These are phyloP conservation scores for Lottia scabra DNA, from an alignment of 2,888 invertebrate genomes.

Conservation along the genomic window DNA sequence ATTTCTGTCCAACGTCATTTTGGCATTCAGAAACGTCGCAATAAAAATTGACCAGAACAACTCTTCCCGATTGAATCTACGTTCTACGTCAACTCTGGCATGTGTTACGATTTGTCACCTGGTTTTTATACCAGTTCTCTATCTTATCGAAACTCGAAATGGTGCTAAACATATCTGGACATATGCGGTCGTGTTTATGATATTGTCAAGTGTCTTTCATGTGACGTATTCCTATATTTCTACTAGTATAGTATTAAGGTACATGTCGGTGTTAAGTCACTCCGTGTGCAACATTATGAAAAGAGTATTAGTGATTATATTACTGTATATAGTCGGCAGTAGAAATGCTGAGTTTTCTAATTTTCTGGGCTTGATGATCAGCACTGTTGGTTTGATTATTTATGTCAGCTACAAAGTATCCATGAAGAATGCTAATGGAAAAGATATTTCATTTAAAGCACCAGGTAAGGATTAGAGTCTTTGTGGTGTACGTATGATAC, in stretches of 20 bases:
- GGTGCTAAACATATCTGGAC: neutral
- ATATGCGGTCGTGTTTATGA: neutral
- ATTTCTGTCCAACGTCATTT: slow-evolving; percentile 36
- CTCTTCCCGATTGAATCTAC: neutral
- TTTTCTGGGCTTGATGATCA: slow-evolving; percentile 23
- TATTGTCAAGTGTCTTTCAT: slow-evolving; percentile 34
- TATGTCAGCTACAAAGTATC: neutral
- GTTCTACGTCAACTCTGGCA: neutral
- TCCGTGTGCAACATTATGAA: slow-evolving; percentile 41
- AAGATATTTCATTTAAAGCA: no score
- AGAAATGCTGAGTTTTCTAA: slow-evolving; percentile 23
- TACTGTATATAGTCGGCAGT: slow-evolving; percentile 32
- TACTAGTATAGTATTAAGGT: slow-evolving; percentile 29
- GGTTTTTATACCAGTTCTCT: neutral
- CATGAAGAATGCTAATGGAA: no score
- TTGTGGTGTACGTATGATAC: no score
- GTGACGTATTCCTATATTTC: slow-evolving; percentile 41
- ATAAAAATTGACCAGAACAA: slow-evolving; percentile 27
- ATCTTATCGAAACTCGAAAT: neutral
- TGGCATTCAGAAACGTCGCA: slow-evolving; percentile 36
- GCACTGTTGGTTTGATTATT: neutral
- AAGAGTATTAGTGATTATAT: slow-evolving; percentile 35
- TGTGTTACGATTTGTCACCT: neutral
- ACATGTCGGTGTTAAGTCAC: slow-evolving; percentile 40
- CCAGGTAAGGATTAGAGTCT: neutral